Percentiles rank a stretch among this genome's conserved stretches.
These are phyloP conservation scores for Agrotis segetum DNA, from an alignment of 2,888 invertebrate species.

Conservation along the genomic window DNA sequence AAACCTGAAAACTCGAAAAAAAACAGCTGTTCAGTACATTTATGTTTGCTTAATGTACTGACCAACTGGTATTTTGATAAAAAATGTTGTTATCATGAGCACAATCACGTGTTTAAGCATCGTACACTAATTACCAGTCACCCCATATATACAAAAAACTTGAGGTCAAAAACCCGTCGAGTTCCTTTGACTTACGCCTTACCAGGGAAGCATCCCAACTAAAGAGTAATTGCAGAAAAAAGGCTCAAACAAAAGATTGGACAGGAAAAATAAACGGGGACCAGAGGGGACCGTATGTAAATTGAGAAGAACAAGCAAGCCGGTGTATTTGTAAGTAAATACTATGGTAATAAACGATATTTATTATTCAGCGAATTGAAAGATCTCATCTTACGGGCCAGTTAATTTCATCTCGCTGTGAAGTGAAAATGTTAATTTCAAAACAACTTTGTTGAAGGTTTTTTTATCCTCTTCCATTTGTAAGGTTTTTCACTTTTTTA, in stretches of 20 bases:
- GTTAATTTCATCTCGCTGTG: slow-evolving; percentile 42
- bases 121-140: no score
- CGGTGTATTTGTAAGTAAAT: slow-evolving; percentile 62
- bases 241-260: slow-evolving; percentile 48
- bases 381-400: slow-evolving; percentile 42
- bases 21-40: no score
- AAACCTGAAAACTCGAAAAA: no score
- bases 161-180: not conserved
- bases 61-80: no score
- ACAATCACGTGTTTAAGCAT: no score
- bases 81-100: no score
- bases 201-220: slow-evolving; percentile 28
- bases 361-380: slow-evolving; percentile 64
- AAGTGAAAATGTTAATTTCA: slow-evolving; percentile 47
- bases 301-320: slow-evolving; percentile 59
- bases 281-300: slow-evolving; percentile 64
- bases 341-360: slow-evolving; percentile 65
- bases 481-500: not conserved
- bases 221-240: slow-evolving; percentile 57
- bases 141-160: no score
- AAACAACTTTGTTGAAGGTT: slow-evolving; percentile 13
- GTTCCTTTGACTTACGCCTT: slow-evolving; percentile 28
- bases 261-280: slow-evolving; percentile 45
- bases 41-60: no score
- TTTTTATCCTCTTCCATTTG: not conserved